Evolutionary conservation across 1,140 invertebrate species (phyloP).

Genomic region (Drosophila pandora): DNA sequence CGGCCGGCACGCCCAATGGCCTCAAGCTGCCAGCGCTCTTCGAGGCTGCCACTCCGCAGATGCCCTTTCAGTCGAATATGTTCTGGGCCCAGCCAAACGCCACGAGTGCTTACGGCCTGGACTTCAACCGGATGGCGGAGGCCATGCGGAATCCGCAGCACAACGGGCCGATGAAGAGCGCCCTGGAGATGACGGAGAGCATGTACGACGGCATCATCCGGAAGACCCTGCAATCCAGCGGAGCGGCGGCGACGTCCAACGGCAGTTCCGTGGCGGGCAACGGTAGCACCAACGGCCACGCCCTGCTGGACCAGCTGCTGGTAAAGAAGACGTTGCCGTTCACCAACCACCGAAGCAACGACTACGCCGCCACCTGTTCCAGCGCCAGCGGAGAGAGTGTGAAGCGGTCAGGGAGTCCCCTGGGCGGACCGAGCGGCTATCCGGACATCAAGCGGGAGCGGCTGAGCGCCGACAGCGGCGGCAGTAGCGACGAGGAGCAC

Average conservation of each 20-base stretch:
- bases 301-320: slow-evolving; percentile 89
- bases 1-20: slow-evolving; percentile 87
- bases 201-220: slow-evolving; percentile 91
- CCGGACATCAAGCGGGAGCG: slow-evolving; percentile 79
- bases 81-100: slow-evolving; percentile 86
- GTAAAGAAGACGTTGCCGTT: slow-evolving; percentile 86
- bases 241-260: slow-evolving; percentile 47
- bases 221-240: slow-evolving; percentile 85
- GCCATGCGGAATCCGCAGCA: slow-evolving; percentile 47
- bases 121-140: slow-evolving; percentile 87
- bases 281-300: slow-evolving; percentile 85
- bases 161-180: slow-evolving; percentile 68
- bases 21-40: slow-evolving; percentile 88
- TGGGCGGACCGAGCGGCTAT: slow-evolving; percentile 37
- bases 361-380: slow-evolving; percentile 60
- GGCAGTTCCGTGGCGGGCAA: slow-evolving; percentile 68
- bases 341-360: slow-evolving; percentile 68
- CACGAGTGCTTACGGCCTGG: slow-evolving; percentile 84
- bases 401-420: slow-evolving; percentile 75
- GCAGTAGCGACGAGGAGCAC: slow-evolving; percentile 61
- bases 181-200: slow-evolving; percentile 85
- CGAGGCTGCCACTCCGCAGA: slow-evolving; percentile 83
- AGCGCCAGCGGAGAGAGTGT: slow-evolving; percentile 37
- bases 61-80: slow-evolving; percentile 86
- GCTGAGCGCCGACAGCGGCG: slow-evolving; percentile 55